Evolutionary conservation across 2,113 vertebrate genomes (phyloP).

Genomic region (Camelus bactrianus): DNA sequence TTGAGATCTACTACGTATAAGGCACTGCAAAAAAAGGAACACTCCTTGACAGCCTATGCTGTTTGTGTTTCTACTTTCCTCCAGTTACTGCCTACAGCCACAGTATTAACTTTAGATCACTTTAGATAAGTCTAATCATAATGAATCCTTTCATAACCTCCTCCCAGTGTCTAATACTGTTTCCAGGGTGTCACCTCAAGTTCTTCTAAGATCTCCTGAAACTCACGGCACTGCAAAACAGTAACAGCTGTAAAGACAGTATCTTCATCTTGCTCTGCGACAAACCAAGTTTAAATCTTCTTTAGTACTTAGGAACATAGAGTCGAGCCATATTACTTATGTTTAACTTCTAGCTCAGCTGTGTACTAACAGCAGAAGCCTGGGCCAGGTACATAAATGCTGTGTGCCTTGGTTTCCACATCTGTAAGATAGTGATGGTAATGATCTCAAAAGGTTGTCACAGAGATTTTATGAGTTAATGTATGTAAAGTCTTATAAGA

Average conservation of each 20-base stretch:
- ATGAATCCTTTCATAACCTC: neutral
- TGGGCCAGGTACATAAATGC: neutral
- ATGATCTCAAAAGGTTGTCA: neutral
- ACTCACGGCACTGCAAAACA: neutral
- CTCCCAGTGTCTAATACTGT: neutral
- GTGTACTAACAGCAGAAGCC: neutral
- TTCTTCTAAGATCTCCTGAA: neutral
- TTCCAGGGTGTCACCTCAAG: neutral
- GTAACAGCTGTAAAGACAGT: neutral
- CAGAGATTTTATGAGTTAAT: neutral
- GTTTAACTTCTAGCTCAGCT: neutral
- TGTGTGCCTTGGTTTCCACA: neutral
- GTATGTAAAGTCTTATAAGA: neutral
- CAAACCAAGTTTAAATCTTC: neutral
- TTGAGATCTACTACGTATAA: constrained; percentile 98
- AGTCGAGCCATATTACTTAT: neutral
- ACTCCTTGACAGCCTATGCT: neutral
- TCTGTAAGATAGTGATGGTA: neutral
- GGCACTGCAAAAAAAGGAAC: constrained; percentile 87
- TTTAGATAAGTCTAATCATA: neutral
- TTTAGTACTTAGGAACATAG: neutral
- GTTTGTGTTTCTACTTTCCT: neutral
- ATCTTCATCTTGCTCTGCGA: neutral
- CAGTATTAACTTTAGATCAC: neutral
- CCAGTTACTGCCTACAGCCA: neutral